Evolutionary conservation across 2,888 invertebrate species (phyloP).

Genomic region (Machimus atricapillus): DNA sequence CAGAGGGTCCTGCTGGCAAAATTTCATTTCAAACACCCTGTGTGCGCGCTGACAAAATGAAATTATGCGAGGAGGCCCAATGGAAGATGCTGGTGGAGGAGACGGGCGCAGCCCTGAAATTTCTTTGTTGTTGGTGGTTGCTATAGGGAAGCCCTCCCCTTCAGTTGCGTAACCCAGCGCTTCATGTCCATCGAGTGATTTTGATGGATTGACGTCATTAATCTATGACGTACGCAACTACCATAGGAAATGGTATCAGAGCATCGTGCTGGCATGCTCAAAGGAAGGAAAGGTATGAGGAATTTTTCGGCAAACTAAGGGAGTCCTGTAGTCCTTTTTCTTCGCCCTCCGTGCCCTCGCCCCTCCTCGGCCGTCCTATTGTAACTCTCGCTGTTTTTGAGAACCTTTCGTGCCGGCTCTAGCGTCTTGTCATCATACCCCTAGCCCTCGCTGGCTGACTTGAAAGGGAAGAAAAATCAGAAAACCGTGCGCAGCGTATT

Average conservation of each 20-base stretch:
- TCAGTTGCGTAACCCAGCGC: conserved; percentile 24
- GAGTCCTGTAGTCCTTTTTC: conserved; percentile 7
- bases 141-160: conserved; percentile 18
- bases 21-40: conserved; percentile 40
- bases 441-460: not conserved
- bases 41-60: conserved; percentile 37
- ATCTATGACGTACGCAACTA: conserved; percentile 64
- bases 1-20: conserved; percentile 38
- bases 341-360: not conserved
- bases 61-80: conserved; percentile 39
- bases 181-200: conserved; percentile 62
- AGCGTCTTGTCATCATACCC: conserved; percentile 32
- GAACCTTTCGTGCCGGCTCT: conserved; percentile 17
- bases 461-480: conserved; percentile 37
- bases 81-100: conserved; percentile 16
- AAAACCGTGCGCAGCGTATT: conserved; percentile 36
- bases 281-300: conserved; percentile 35
- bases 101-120: not conserved
- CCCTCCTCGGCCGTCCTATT: not conserved
- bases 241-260: conserved; percentile 53
- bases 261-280: conserved; percentile 41
- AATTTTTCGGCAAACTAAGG: conserved; percentile 35
- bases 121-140: conserved; percentile 37
- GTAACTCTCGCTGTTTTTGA: conserved; percentile 20
- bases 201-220: conserved; percentile 63